Conservation (phyloP, 2,888 invertebrate genomes). For the Pyrocoelia pectoralis region DNA sequence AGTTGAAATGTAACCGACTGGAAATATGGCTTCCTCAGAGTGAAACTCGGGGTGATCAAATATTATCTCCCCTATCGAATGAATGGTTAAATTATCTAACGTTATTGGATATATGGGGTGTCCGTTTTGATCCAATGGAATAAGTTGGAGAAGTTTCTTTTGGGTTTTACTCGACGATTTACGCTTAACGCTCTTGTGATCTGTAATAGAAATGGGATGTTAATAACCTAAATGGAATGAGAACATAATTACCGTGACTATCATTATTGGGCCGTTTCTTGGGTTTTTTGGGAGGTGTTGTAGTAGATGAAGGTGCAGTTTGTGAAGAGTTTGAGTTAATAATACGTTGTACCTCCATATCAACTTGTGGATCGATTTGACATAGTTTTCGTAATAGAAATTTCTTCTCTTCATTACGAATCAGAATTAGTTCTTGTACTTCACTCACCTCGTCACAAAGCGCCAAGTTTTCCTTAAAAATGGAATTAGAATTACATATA, state of each 20-base stretch:
- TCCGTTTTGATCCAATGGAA: slow-evolving; percentile 71
- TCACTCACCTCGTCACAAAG: slow-evolving; percentile 88
- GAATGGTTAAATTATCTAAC: slow-evolving; percentile 73
- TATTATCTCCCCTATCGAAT: slow-evolving; percentile 79
- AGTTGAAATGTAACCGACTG: slow-evolving; percentile 80
- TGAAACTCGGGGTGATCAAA: slow-evolving; percentile 74
- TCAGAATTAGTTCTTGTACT: slow-evolving; percentile 81
- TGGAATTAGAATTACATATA: background rate
- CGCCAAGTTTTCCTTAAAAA: slow-evolving; percentile 78
- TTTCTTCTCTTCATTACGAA: slow-evolving; percentile 84
- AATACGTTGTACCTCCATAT: slow-evolving; percentile 55
- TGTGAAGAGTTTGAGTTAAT: slow-evolving; percentile 50
- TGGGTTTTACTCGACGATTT: slow-evolving; percentile 49
- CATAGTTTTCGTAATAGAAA: slow-evolving; percentile 80
- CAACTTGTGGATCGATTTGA: slow-evolving; percentile 66
- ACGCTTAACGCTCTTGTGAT: slow-evolving; percentile 41
- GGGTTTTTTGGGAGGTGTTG: slow-evolving; percentile 42
- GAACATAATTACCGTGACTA: slow-evolving; percentile 17
- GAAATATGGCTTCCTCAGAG: slow-evolving; percentile 75
- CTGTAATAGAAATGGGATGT: slow-evolving; percentile 19
- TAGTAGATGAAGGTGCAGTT: slow-evolving; percentile 7
- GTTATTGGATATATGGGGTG: slow-evolving; percentile 77
- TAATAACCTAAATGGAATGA: too few relatives aligned
- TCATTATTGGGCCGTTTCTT: slow-evolving; percentile 43
- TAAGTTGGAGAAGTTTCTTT: slow-evolving; percentile 66